A percentile compares a stretch with the other conserved stretches of the same genome.
These are phyloP conservation scores for Aegypius monachus DNA, from an alignment of 2,113 vertebrate species.

Conservation along the genomic window DNA sequence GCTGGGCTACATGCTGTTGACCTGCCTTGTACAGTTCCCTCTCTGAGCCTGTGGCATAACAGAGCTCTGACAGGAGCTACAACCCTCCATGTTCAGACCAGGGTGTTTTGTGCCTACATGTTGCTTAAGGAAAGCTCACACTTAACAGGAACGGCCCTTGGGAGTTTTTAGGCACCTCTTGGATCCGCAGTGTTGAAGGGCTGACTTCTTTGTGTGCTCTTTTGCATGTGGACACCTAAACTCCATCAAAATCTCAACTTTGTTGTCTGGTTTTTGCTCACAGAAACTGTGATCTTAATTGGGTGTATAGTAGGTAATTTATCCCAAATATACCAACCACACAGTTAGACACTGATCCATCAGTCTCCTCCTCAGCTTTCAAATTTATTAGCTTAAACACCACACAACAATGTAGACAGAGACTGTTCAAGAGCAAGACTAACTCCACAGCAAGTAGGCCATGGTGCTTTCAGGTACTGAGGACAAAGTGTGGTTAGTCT, in stretches of 20 bases:
- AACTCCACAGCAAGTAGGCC: neutral
- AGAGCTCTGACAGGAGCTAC: neutral
- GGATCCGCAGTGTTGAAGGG: neutral
- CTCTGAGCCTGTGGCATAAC: neutral
- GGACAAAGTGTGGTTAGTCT: neutral
- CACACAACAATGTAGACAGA: neutral
- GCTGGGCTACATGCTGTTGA: neutral
- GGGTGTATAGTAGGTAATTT: neutral
- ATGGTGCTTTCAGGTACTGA: neutral
- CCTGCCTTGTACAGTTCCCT: neutral
- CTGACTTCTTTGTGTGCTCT: neutral
- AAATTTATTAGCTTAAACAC: neutral
- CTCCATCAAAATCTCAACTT: neutral
- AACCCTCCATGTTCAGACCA: neutral
- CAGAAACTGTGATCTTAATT: neutral
- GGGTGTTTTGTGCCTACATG: accelerated
- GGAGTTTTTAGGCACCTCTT: neutral
- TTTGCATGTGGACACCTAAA: neutral
- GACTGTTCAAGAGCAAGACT: neutral
- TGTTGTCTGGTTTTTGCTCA: neutral
- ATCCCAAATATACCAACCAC: neutral
- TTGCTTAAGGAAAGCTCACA: neutral
- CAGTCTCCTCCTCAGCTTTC: neutral
- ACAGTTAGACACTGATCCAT: neutral
- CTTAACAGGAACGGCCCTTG: neutral